Evolutionary conservation across 2,797 vertebrate genomes (phyloP).

Genomic region (Anguilla anguilla): DNA sequence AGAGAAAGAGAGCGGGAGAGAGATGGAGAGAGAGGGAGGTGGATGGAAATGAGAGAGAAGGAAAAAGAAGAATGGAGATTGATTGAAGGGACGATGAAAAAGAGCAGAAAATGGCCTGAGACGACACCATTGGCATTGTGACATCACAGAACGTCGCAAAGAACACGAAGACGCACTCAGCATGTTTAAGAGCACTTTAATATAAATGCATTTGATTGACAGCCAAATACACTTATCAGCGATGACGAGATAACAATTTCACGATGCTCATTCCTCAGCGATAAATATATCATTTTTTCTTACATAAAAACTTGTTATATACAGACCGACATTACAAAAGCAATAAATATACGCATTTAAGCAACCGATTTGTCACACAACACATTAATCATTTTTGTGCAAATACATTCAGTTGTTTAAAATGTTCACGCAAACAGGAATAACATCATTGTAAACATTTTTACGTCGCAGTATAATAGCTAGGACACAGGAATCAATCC

Average conservation of each 20-base stretch:
- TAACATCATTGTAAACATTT: constrained; percentile 28
- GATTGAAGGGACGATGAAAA: constrained; percentile 14
- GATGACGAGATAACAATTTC: constrained; percentile 33
- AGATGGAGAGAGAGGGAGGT: background rate
- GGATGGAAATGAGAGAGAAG: constrained; percentile 41
- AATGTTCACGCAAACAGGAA: constrained; percentile 36
- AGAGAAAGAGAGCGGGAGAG: background rate
- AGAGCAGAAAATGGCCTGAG: constrained; percentile 2
- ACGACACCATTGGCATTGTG: constrained; percentile 20
- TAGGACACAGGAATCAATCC: constrained; percentile 58
- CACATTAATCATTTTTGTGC: constrained; percentile 34
- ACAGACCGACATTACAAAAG: constrained; percentile 30
- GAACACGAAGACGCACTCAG: constrained; percentile 21
- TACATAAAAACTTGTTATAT: constrained; percentile 33
- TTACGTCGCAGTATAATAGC: constrained; percentile 34
- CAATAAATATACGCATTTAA: constrained; percentile 39
- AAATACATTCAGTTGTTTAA: constrained; percentile 33
- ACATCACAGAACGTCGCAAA: constrained; percentile 10
- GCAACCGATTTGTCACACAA: constrained; percentile 32
- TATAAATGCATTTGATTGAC: constrained; percentile 47
- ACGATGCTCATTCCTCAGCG: constrained; percentile 22
- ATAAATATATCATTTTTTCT: constrained; percentile 27
- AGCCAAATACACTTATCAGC: constrained; percentile 48
- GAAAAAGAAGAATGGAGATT: constrained; percentile 30
- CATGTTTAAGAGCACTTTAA: constrained; percentile 42